phyloP scores from a whole-genome alignment of 2,888 invertebrate genomes.

The Pristionchus arcanus region DNA sequence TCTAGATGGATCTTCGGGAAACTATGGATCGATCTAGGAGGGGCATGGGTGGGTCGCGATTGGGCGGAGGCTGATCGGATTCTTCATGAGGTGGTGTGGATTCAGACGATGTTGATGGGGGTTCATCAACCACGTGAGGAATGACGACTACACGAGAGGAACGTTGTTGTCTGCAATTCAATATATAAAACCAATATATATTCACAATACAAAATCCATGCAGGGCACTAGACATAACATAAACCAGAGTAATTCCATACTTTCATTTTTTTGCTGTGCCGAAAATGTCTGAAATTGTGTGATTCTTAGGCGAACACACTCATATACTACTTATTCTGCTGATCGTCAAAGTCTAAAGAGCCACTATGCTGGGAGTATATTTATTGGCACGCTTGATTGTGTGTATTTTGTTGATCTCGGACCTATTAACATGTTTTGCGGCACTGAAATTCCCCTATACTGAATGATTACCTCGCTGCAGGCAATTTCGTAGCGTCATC shows the following conservation, averaged over 20 bases:
- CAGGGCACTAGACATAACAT: neutral
- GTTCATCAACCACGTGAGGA: neutral
- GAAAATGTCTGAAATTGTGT: too few relatives aligned
- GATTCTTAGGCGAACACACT: too few relatives aligned
- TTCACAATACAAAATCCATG: neutral
- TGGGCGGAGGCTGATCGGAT: neutral
- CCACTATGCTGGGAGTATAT: too few relatives aligned
- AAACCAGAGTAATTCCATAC: too few relatives aligned
- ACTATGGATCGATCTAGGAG: neutral
- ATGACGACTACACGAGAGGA: neutral
- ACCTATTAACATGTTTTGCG: too few relatives aligned
- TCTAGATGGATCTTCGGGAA: neutral
- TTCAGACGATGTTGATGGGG: neutral
- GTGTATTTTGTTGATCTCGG: too few relatives aligned
- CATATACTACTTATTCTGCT: too few relatives aligned
- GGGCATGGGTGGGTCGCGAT: neutral
- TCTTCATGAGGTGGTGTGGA: neutral
- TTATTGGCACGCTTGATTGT: too few relatives aligned
- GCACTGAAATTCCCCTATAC: too few relatives aligned
- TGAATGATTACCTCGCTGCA: constrained; percentile 67
- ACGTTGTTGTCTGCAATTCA: neutral
- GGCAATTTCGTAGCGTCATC: constrained; percentile 78
- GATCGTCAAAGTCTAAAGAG: too few relatives aligned
- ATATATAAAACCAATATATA: neutral
- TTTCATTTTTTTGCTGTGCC: too few relatives aligned